Conservation (phyloP, 1,140 invertebrate species). For the Pseudachorutes palmiensis region DNA sequence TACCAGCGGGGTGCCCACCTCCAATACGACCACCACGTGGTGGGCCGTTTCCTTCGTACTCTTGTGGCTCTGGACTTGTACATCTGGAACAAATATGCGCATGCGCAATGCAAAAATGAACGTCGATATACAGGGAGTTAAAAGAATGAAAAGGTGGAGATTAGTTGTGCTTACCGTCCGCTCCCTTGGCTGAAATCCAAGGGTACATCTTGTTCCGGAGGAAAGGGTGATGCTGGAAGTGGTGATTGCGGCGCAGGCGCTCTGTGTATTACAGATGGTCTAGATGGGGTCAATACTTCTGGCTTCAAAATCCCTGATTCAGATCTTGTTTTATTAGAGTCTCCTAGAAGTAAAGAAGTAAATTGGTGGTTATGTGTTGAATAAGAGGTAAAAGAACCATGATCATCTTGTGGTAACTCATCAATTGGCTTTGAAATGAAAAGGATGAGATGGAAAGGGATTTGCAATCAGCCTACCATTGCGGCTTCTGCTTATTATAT, state of each 20-base stretch:
- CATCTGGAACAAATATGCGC: slow-evolving; percentile 7
- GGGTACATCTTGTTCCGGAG: slow-evolving; percentile 38
- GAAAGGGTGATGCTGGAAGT: slow-evolving; percentile 32
- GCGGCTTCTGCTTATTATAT: no score
- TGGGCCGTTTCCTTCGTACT: slow-evolving; percentile 38
- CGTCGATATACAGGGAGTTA: no score
- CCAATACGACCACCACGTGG: slow-evolving; percentile 36
- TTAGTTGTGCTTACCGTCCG: slow-evolving; percentile 25
- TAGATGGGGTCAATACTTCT: slow-evolving; percentile 26
- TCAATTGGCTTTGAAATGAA: not conserved
- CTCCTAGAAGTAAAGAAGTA: not conserved
- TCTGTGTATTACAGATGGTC: slow-evolving; percentile 37
- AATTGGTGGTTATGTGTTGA: no score
- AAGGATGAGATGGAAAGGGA: no score
- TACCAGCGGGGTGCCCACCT: slow-evolving; percentile 28
- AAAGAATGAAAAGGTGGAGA: no score
- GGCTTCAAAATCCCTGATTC: slow-evolving; percentile 20
- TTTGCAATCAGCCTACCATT: no score
- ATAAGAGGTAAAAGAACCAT: no score
- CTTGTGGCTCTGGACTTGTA: slow-evolving; percentile 25
- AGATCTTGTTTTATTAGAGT: not conserved
- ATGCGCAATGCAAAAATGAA: not conserved
- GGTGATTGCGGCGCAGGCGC: slow-evolving; percentile 37
- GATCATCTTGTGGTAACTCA: no score
- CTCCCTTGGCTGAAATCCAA: slow-evolving; percentile 38